Conservation (phyloP, 2,797 vertebrate species). For the Micrastur ruficollis region DNA sequence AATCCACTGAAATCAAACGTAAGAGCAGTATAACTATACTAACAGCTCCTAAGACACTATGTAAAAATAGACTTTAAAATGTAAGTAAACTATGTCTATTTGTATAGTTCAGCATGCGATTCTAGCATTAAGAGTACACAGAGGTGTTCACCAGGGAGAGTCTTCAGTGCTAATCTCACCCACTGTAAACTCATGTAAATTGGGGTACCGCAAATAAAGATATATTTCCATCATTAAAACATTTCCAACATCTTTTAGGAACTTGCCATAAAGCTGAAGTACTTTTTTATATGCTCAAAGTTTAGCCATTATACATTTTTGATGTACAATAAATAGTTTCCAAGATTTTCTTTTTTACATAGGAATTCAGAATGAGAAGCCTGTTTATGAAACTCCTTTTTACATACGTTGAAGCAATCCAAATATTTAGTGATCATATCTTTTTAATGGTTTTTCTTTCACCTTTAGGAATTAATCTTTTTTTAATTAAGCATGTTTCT, state of each 20-base stretch:
- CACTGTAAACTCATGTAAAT: not conserved
- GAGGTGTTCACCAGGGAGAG: not conserved
- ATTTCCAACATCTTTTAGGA: not conserved
- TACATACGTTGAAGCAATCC: not conserved
- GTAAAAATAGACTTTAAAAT: not conserved
- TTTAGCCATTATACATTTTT: not conserved
- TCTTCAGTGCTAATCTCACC: not conserved
- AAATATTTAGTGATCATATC: not conserved
- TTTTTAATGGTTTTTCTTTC: not conserved
- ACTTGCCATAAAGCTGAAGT: not conserved
- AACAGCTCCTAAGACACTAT: not conserved
- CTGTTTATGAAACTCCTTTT: not conserved
- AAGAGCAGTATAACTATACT: not conserved
- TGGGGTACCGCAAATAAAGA: not conserved
- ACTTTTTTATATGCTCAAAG: not conserved
- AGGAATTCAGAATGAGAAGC: not conserved
- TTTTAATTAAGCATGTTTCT: not conserved
- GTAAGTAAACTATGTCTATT: not conserved
- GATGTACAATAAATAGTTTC: not conserved
- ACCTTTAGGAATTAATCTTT: not conserved
- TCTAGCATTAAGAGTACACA: not conserved
- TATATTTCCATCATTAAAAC: not conserved
- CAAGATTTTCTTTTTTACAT: not conserved
- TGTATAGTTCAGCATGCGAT: not conserved
- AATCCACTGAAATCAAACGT: slow-evolving; percentile 49